Evolutionary conservation across 2,113 vertebrate species (phyloP), one percentile per base, ranked within the genome.

Genomic region (Patagioenas fasciata): DNA sequence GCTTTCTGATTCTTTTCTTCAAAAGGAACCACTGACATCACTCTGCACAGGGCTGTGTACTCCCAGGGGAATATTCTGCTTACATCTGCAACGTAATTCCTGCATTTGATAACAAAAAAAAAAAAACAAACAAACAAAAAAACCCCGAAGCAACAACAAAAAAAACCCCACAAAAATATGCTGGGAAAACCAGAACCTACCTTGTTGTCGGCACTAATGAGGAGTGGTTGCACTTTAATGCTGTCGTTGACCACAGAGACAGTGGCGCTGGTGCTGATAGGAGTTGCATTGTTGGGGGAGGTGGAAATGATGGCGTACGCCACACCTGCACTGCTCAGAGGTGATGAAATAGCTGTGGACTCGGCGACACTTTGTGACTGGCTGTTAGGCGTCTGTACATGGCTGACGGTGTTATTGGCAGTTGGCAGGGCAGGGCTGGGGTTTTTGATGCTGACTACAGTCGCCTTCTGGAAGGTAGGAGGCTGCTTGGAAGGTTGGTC

Each of bases 281-380:
- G 91, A 44, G 92, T 48, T 29, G 97, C 98, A 97, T 98, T 96
- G 91, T 98, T 96, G 67, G 99, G 98, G 17, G 99, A 98, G 28
- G 99, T 98, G 91, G 99, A 99, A 95, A 99, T 99, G 97, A 99
- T 99, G 97, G 99, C 99, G 21, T 99, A 99, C 5, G 99, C 99
- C 91, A 99, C 99, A 1, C 99, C 99, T 0, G 98, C 97, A 1
- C 98, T 84, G 48, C 98, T 98, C 96, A 98, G 96, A 42, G 98
- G 88, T 4, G 98, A 93, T 5, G 98, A 64, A 64, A 98, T 69
- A 44, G 97, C 38, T 1, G 95, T 74, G 1, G 98, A 44, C 54
- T 98, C 98, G 0, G 91, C 12, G 8, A 87, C 94, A 28, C 91
- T 93, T 28, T 96, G 96, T 10, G 97, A 84, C 95, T 98, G 98